Evolutionary conservation across 2,888 invertebrate species (phyloP), one percentile per base, ranked within the genome.

Genomic region (Erebia aethiops): DNA sequence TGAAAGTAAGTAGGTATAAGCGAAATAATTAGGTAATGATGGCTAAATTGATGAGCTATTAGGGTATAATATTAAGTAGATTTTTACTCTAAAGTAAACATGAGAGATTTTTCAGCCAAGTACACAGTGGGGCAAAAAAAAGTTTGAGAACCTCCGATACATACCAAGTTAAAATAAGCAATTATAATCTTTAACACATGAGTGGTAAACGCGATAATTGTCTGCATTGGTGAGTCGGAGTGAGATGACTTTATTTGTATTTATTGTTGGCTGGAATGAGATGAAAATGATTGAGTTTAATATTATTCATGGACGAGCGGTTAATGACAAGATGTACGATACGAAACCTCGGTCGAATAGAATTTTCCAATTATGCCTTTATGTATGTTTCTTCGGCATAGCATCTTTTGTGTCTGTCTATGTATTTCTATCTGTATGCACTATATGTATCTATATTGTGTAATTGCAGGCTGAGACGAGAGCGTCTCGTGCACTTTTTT

Each of bases 281-380:
- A 84, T 83, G 84, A 78, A 77, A 81, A 78, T 80, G 81, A 82
- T 80, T 83, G 83, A 82, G 85, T 84, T 86, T 88, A 86, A 86
- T 85, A 87, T 86, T 87, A 88, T 89, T 89, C 88, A 85, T 86
- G 82, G 77, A 57, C 81, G 65, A 81, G 80, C 76, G 78, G 76
- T 77, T 76, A 78, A 77, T 74, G 76, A 77, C 76, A 75, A 71
- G 49, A 62, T 49, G 49, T 62, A 62, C 62, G 62, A 61, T 61
- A 61, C 62, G 5, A 10, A 14, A 62, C 62, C 46, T 8, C 2
- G 14, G 49, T 21, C 49, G 14, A 49, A 62, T 62, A 14, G 62
- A 62, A 14, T 49, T 49, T n/a, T 62, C 62, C 62, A 49, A 46
- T 21, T 18, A 61, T 14, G n/a, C n/a, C 7, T n/a, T 26, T 26